A percentile compares a stretch with the other conserved stretches of the same genome.
Conservation (phyloP, 2,113 vertebrate genomes). For the Eidolon helvum region DNA sequence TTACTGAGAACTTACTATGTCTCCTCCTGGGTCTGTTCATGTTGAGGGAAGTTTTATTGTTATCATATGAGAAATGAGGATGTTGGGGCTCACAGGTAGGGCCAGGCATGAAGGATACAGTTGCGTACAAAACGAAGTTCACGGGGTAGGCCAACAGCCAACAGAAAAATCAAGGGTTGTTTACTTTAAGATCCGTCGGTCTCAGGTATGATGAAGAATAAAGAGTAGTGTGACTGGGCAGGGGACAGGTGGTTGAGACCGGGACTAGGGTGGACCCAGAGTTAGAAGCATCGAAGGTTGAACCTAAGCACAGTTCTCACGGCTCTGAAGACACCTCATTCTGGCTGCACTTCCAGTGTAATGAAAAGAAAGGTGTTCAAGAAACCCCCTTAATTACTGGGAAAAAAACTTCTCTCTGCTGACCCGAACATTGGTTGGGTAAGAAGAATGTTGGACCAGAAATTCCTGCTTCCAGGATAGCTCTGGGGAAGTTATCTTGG, state of each 20-base stretch:
- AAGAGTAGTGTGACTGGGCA: too few relatives aligned
- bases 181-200: background rate
- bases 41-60: fast-evolving
- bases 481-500: background rate
- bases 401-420: background rate
- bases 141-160: fast-evolving
- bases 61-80: background rate
- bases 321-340: fast-evolving
- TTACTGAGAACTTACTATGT: background rate
- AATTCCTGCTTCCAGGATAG: slow-evolving; percentile 19
- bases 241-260: too few relatives aligned
- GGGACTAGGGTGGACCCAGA: background rate
- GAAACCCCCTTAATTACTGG: background rate
- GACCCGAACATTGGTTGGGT: background rate
- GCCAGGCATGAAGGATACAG: background rate
- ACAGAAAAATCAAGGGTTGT: background rate
- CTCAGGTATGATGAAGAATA: background rate
- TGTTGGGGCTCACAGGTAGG: fast-evolving
- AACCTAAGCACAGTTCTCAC: background rate
- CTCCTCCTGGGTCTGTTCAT: background rate
- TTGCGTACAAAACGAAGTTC: background rate
- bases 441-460: background rate
- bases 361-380: too few relatives aligned
- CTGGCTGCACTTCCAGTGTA: background rate
- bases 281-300: fast-evolving